Evolutionary conservation across 2,797 vertebrate genomes (phyloP).

Genomic region (Danio tinwini): DNA sequence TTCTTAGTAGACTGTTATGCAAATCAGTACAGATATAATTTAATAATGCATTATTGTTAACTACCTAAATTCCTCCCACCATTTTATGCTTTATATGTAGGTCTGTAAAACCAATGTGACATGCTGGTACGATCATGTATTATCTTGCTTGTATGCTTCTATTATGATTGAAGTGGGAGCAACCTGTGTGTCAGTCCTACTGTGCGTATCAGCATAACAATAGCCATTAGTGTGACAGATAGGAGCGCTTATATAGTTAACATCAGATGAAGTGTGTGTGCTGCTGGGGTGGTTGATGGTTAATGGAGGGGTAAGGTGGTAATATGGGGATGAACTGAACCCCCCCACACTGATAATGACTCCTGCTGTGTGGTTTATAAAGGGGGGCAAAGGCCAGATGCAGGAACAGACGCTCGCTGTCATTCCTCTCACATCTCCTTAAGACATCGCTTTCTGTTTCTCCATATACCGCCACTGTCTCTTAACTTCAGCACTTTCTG

Average conservation of each 20-base stretch:
- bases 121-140: conserved; percentile 43
- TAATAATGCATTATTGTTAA: too few species aligned
- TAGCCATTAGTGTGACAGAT: conserved; percentile 69
- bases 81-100: conserved; percentile 17
- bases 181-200: conserved; percentile 53
- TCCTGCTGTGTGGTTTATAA: conserved; percentile 66
- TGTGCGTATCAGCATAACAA: conserved; percentile 64
- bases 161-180: conserved; percentile 52
- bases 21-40: too few species aligned
- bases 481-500: neutral
- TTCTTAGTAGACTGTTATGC: too few species aligned
- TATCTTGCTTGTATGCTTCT: conserved; percentile 33
- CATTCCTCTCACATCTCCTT: conserved; percentile 55
- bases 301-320: conserved; percentile 69
- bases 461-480: conserved; percentile 2
- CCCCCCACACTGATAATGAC: conserved; percentile 57
- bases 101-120: conserved; percentile 23
- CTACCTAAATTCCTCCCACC: neutral
- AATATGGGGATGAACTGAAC: conserved; percentile 58
- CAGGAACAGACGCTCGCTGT: conserved; percentile 68
- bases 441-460: conserved; percentile 27
- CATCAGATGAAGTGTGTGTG: conserved; percentile 52
- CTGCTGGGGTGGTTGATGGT: conserved; percentile 56
- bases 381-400: conserved; percentile 64
- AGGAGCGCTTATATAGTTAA: conserved; percentile 62